Percentiles rank a stretch among this genome's conserved stretches.
Conservation (phyloP, 2,797 vertebrate species). For the Pipistrellus pygmaeus region DNA sequence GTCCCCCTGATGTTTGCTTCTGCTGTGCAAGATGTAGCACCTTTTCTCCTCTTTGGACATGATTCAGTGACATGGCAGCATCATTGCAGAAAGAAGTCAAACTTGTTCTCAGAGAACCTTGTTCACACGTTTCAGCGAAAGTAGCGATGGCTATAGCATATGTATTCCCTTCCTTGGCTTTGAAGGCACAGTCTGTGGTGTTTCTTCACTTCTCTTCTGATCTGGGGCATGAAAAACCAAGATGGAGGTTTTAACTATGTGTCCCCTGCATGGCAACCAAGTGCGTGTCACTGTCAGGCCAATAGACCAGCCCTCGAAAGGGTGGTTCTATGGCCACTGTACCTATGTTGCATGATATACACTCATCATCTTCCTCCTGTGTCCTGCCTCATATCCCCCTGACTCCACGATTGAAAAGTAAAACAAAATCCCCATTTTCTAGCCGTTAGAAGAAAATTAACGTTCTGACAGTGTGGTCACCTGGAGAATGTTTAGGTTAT, state of each 20-base stretch:
- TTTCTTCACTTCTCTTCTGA: conserved; percentile 81
- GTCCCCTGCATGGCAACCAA: conserved; percentile 81
- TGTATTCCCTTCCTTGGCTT: conserved; percentile 77
- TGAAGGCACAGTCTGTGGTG: conserved; percentile 75
- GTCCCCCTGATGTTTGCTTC: conserved; percentile 70
- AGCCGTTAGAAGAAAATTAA: conserved; percentile 77
- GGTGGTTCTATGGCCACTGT: conserved; percentile 68
- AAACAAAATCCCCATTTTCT: conserved; percentile 60
- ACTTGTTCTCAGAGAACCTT: conserved; percentile 70
- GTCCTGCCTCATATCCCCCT: conserved; percentile 66
- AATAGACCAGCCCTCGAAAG: conserved; percentile 4
- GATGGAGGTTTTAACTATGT: conserved; percentile 75
- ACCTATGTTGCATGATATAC: conserved; percentile 82
- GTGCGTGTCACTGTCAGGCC: conserved; percentile 76
- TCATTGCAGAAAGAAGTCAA: conserved; percentile 76
- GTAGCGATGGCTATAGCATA: conserved; percentile 75
- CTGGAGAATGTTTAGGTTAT: conserved; percentile 86
- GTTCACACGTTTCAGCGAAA: conserved; percentile 75
- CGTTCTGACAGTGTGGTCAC: conserved; percentile 77
- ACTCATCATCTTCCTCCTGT: conserved; percentile 74
- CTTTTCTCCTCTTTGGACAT: conserved; percentile 76
- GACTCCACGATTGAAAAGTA: conserved; percentile 59
- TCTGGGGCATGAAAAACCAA: conserved; percentile 80
- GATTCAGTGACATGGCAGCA: conserved; percentile 64
- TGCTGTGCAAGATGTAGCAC: conserved; percentile 66